These are phyloP conservation scores for Spea multiplicata DNA, from an alignment of 2,113 vertebrate species.

Conservation along the genomic window DNA sequence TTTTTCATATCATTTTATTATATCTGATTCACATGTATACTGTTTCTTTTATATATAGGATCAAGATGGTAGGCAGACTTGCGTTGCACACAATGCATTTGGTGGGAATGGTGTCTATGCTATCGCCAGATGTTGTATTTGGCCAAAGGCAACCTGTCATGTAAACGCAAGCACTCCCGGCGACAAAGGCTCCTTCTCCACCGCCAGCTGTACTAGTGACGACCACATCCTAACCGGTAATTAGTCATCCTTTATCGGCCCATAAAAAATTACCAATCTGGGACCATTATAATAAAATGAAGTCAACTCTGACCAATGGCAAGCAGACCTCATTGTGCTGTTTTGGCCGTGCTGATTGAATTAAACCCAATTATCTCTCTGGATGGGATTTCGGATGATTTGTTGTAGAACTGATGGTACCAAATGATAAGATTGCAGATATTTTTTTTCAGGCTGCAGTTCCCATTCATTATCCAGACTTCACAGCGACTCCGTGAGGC, in stretches of 20 bases:
- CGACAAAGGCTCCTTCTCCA: background rate
- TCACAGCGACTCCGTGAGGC: slow-evolving; percentile 42
- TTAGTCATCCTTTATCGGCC: too few species aligned
- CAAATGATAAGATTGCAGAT: background rate
- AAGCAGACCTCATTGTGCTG: too few species aligned
- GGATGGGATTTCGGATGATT: too few species aligned
- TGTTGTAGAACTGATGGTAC: too few species aligned
- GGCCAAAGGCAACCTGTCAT: slow-evolving; percentile 62
- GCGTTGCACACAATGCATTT: slow-evolving; percentile 63
- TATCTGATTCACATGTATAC: too few species aligned
- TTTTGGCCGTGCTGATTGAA: too few species aligned
- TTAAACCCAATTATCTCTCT: too few species aligned
- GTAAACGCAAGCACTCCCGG: slow-evolving; percentile 43
- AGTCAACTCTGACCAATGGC: too few species aligned
- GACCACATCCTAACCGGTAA: slow-evolving; percentile 74
- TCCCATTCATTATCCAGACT: slow-evolving; percentile 51
- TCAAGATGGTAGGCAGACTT: slow-evolving; percentile 60
- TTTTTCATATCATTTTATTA: background rate
- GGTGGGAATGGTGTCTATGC: slow-evolving; percentile 68
- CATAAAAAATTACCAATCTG: too few species aligned
- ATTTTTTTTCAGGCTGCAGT: slow-evolving; percentile 68
- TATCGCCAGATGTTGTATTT: slow-evolving; percentile 77
- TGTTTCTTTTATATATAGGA: slow-evolving; percentile 56
- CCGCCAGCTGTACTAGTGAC: slow-evolving; percentile 55
- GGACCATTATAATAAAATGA: too few species aligned